A percentile compares a stretch with the other conserved stretches of the same genome.
phyloP scores from a whole-genome alignment of 2,797 vertebrate species.

The Calcarius lapponicus region DNA sequence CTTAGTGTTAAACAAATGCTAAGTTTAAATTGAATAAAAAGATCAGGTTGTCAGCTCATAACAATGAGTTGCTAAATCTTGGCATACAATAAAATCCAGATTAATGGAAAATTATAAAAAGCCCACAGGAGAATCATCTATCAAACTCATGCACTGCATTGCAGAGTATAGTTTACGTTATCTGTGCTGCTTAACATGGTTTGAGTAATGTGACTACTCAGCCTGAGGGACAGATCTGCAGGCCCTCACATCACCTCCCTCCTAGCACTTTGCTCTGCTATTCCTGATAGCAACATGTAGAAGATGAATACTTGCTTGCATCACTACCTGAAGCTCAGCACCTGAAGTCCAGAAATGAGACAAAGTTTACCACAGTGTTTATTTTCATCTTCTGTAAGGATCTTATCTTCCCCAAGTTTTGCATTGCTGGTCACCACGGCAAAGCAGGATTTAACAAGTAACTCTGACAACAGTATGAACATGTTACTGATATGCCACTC shows the following conservation, averaged over 20 bases:
- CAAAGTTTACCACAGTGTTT: constrained; percentile 60
- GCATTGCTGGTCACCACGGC: constrained; percentile 8
- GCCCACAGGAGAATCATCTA: background rate
- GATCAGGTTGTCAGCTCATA: constrained; percentile 13
- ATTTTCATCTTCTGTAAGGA: constrained; percentile 66
- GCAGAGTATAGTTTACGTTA: constrained; percentile 1
- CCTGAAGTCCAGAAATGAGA: constrained; percentile 61
- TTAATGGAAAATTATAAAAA: constrained; percentile 29
- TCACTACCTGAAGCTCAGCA: constrained; percentile 34
- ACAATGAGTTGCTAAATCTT: background rate
- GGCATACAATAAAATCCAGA: constrained; percentile 21
- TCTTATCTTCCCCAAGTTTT: constrained; percentile 59
- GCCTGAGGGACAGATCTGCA: background rate
- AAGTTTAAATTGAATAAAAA: constrained; percentile 16
- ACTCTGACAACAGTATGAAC: constrained; percentile 30
- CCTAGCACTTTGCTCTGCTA: background rate
- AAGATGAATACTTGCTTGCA: constrained; percentile 2
- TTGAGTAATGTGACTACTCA: constrained; percentile 17
- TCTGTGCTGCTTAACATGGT: background rate
- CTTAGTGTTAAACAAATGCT: constrained; percentile 3
- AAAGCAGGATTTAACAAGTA: constrained; percentile 1
- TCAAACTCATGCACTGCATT: background rate
- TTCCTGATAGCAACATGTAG: background rate
- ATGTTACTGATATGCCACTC: constrained; percentile 57
- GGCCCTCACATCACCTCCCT: background rate